Evolutionary conservation across 2,797 vertebrate genomes (phyloP).

Genomic region (Acestrorhynchus altus): DNA sequence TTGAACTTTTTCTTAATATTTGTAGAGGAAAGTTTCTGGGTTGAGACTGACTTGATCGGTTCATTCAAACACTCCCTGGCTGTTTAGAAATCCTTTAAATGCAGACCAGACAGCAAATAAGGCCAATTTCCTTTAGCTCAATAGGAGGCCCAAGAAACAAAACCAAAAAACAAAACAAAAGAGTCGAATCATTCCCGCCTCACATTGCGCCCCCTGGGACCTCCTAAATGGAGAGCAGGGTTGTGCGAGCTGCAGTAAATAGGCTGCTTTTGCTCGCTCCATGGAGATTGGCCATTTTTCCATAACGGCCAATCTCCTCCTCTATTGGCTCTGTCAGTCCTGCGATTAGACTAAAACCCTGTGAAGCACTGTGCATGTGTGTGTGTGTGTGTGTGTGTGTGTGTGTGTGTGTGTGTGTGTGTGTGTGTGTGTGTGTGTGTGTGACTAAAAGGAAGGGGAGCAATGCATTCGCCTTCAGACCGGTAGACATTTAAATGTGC

Average conservation of each 20-base stretch:
- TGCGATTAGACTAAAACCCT: constrained; percentile 66
- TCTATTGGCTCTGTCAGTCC: constrained; percentile 70
- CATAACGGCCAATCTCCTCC: constrained; percentile 71
- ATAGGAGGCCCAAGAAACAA: constrained; percentile 26
- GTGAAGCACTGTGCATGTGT: constrained; percentile 52
- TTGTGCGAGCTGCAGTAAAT: constrained; percentile 67
- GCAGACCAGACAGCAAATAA: constrained; percentile 56
- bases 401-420: constrained; percentile 47
- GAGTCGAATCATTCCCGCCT: constrained; percentile 52
- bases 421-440: constrained; percentile 19
- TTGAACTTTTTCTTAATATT: not conserved
- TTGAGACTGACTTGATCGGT: not conserved
- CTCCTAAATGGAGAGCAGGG: constrained; percentile 57
- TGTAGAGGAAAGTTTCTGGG: not conserved
- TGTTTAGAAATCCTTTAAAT: constrained; percentile 21
- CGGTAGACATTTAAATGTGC: constrained; percentile 32
- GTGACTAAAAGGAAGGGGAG: constrained; percentile 18
- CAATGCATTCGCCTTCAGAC: constrained; percentile 37
- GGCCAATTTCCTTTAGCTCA: constrained; percentile 16
- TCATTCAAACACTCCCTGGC: not conserved
- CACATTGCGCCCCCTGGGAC: constrained; percentile 63
- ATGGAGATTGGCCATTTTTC: constrained; percentile 58
- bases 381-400: constrained; percentile 15
- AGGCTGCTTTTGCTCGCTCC: constrained; percentile 62
- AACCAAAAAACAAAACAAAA: constrained; percentile 35